These are phyloP conservation scores for Cryptocephalus moraei DNA, from an alignment of 2,888 invertebrate species.

Conservation along the genomic window DNA sequence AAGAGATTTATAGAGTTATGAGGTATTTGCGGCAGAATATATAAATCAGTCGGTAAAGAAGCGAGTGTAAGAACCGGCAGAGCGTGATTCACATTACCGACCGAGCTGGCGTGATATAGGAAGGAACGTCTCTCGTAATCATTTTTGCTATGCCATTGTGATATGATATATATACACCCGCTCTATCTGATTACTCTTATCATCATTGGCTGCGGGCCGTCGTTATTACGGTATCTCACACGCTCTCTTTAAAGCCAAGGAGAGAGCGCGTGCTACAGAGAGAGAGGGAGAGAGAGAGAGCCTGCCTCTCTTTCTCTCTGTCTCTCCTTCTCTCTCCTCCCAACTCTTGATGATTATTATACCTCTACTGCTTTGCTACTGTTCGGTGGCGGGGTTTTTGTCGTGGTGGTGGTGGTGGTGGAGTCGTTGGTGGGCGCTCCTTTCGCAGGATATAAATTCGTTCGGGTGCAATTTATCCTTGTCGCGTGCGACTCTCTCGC, in stretches of 20 bases:
- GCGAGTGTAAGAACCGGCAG: constrained; percentile 35
- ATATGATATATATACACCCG: constrained; percentile 35
- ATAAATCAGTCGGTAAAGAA: constrained; percentile 33
- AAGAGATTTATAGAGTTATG: constrained; percentile 25
- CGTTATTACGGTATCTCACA: constrained; percentile 25
- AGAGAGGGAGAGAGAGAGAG: too few relatives aligned
- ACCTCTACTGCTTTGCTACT: constrained; percentile 10
- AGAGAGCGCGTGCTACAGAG: constrained; percentile 10
- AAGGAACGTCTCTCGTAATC: constrained; percentile 40
- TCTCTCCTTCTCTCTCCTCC: neutral
- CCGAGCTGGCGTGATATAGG: constrained; percentile 33
- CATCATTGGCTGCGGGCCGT: constrained; percentile 26
- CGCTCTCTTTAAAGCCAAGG: constrained; percentile 10
- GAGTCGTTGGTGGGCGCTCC: constrained; percentile 8
- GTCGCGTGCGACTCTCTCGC: constrained; percentile 13
- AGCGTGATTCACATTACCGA: constrained; percentile 37
- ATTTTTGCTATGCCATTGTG: constrained; percentile 39
- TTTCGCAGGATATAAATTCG: constrained; percentile 20
- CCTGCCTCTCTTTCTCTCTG: too few relatives aligned
- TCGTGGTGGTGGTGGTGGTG: constrained; percentile 2
- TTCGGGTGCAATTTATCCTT: constrained; percentile 23
- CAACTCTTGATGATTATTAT: constrained; percentile 18
- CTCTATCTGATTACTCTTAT: constrained; percentile 27
- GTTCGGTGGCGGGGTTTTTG: constrained; percentile 12
- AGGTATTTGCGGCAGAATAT: constrained; percentile 33